Evolutionary conservation across 2,113 vertebrate species (phyloP), one percentile per base, ranked within the genome.

Genomic region (Nyctereutes procyonoides): DNA sequence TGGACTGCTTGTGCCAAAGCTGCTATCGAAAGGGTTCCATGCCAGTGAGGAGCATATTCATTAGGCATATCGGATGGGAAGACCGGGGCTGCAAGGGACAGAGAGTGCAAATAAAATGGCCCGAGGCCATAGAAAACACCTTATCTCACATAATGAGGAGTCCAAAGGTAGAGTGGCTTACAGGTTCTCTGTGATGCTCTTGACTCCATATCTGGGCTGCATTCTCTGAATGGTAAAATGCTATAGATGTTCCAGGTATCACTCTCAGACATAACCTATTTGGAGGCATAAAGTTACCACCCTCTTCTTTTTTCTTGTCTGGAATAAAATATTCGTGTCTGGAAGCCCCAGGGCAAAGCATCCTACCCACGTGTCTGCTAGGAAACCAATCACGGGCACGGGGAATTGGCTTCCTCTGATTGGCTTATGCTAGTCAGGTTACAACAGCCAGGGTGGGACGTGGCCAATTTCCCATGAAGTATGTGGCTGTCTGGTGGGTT

Each of bases 21-120:
- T 56, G 2, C 19, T 82, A 35, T 43, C 28, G 43, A 53, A 8
- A 43, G 79, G 76, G 38, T 90, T 94, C 53, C 91, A 63, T 30
- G 17, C 30, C 12, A 58, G 56, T 43, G 71, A 97, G 91, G 63
- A 38, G 30, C 69, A 95, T 96, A 73, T 93, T 97, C 88, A 96
- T 96, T 96, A 93, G 20, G 8, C 15, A 35, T 38, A 20, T 7
- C 15, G 0, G 13, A 65, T 43, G 60, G 32, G 7, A 82, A 82
- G 20, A 8, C 82, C 35, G 35, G 63, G 32, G 58, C 10, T 38
- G 5, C 28, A 77, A 32, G n/a, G 16, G 71, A 82, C 19, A 74
- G 32, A 56, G 17, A 92, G 32, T 48, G 19, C 35, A 65, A 38
- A 65, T 26, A 82, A 63, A 60, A 77, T 88, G 58, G 6, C 32